Conservation (phyloP, 2,888 invertebrate genomes). For the Heliconius erato region DNA sequence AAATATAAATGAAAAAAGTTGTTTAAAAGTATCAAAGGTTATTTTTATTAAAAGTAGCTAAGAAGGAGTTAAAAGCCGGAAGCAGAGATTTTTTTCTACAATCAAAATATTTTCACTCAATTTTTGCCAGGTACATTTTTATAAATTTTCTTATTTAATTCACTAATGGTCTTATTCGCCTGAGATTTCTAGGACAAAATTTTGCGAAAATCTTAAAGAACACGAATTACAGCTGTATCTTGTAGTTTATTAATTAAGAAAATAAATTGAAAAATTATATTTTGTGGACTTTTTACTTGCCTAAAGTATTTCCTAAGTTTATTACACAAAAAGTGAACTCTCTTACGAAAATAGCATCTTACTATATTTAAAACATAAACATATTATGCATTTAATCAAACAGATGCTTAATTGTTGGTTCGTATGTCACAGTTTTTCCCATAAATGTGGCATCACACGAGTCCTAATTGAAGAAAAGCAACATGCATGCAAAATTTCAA, state of each 20-base stretch:
- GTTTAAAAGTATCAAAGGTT: neutral
- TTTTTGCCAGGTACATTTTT: neutral
- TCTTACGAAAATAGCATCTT: no score
- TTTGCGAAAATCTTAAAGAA: neutral
- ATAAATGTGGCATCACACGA: neutral
- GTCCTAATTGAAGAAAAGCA: neutral
- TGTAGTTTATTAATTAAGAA: constrained; percentile 3
- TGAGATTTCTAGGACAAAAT: neutral
- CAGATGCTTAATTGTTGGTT: no score
- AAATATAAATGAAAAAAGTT: neutral
- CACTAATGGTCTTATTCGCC: neutral
- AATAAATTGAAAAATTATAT: neutral
- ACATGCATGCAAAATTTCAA: neutral
- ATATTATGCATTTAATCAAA: no score
- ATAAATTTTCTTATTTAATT: neutral
- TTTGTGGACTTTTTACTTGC: neutral
- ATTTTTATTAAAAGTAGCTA: neutral
- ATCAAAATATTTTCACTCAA: neutral
- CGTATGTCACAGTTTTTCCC: no score
- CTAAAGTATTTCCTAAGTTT: neutral
- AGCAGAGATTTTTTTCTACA: neutral
- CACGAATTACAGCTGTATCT: neutral
- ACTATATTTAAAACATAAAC: no score
- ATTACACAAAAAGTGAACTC: neutral
- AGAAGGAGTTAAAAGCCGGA: neutral